Evolutionary conservation across 2,797 vertebrate species (phyloP).

Genomic region (Hapalemur alaotrensis): DNA sequence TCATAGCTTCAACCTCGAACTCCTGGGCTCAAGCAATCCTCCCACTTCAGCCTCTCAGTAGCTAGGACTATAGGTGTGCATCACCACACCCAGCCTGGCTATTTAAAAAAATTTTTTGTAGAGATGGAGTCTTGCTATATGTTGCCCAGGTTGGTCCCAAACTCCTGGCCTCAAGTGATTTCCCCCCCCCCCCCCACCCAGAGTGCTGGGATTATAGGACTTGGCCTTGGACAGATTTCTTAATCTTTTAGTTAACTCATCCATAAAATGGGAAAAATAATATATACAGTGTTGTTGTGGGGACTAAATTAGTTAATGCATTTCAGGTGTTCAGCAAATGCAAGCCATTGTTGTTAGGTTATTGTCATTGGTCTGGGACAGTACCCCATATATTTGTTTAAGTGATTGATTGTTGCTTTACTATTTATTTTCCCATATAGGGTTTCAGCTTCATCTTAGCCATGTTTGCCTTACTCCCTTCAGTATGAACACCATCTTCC

Average conservation of each 20-base stretch:
- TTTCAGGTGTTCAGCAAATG: neutral
- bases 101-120: neutral
- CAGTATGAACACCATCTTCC: constrained; percentile 18
- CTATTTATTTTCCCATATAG: neutral
- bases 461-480: neutral
- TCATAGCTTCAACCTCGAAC: neutral
- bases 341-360: neutral
- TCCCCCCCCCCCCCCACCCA: neutral
- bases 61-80: neutral
- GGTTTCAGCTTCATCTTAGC: constrained; percentile 7
- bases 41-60: neutral
- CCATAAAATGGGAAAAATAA: neutral
- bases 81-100: neutral
- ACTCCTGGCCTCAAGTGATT: neutral
- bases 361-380: neutral
- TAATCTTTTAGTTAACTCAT: neutral
- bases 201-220: neutral
- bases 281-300: neutral
- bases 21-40: neutral
- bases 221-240: neutral
- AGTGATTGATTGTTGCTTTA: neutral
- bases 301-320: neutral
- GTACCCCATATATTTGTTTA: neutral
- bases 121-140: neutral
- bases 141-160: neutral